Evolutionary conservation across 1,140 invertebrate genomes (phyloP).

Genomic region (Drosophila willistoni): DNA sequence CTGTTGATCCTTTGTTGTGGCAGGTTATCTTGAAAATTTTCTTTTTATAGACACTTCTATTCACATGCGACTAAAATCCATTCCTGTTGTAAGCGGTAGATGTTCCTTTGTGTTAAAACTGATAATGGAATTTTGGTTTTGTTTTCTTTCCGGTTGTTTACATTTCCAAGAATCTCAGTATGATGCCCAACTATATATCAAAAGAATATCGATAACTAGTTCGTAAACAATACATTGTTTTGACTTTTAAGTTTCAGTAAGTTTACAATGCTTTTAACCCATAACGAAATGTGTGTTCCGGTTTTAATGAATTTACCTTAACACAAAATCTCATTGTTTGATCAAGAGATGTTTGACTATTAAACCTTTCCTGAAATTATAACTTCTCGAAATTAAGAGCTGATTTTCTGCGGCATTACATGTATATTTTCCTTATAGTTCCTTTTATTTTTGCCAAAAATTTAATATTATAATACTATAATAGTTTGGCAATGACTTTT

Average conservation of each 20-base stretch:
- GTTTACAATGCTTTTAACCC: not conserved
- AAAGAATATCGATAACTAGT: conserved; percentile 2
- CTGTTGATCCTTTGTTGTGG: conserved; percentile 46
- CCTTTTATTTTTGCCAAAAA: no score
- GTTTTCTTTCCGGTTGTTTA: not conserved
- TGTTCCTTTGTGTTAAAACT: conserved; percentile 22
- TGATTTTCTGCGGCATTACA: no score
- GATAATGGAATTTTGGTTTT: conserved; percentile 16
- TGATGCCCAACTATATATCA: not conserved
- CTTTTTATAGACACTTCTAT: conserved; percentile 8
- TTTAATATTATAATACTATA: no score
- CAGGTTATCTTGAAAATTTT: conserved; percentile 15
- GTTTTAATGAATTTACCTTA: not conserved
- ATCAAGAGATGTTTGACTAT: no score
- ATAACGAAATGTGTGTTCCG: not conserved
- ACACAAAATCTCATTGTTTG: not conserved
- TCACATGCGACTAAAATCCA: not conserved
- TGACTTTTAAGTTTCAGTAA: not conserved
- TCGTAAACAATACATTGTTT: conserved; percentile 3
- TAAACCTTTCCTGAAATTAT: not conserved
- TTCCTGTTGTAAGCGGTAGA: conserved; percentile 23
- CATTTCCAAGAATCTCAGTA: conserved; percentile 7
- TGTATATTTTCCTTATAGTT: not conserved
- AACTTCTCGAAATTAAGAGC: not conserved
- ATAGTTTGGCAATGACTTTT: no score